Conservation (phyloP, 2,888 invertebrate genomes). For the Andrena chrysosceles region DNA sequence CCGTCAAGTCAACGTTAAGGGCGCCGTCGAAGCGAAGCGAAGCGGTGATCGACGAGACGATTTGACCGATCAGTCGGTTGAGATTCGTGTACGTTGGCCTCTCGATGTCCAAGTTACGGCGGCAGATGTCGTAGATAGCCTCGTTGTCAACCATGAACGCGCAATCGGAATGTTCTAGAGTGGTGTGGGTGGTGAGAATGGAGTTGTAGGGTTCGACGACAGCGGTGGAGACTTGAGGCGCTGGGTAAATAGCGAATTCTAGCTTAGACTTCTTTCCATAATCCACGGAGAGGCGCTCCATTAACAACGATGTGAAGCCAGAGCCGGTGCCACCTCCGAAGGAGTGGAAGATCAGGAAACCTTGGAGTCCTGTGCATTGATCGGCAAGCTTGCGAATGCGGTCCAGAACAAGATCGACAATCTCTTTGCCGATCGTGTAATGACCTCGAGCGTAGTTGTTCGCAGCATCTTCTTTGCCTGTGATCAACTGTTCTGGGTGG, state of each 20-base stretch:
- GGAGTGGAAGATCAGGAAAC: conserved; percentile 98
- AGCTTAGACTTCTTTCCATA: conserved; percentile 98
- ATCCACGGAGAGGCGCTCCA: conserved; percentile 98
- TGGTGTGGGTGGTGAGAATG: conserved; percentile 97
- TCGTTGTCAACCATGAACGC: conserved; percentile 98
- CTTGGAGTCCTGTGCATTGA: conserved; percentile 96
- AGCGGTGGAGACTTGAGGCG: conserved; percentile 96
- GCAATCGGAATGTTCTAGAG: conserved; percentile 94
- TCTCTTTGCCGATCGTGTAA: conserved; percentile 98
- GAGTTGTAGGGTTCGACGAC: conserved; percentile 99
- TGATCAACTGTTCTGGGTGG: conserved; percentile 98
- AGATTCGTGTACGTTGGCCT: conserved; percentile 99
- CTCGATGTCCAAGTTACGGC: conserved; percentile 97
- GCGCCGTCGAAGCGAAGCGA: conserved; percentile 96
- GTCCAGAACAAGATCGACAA: conserved; percentile 95
- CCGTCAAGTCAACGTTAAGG: conserved; percentile 94
- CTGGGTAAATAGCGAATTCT: conserved; percentile 95
- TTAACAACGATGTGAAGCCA: conserved; percentile 97
- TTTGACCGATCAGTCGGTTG: conserved; percentile 97
- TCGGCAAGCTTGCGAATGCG: conserved; percentile 95
- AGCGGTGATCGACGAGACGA: conserved; percentile 96
- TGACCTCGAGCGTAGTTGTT: conserved; percentile 99
- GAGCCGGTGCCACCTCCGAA: conserved; percentile 97
- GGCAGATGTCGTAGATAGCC: conserved; percentile 96
- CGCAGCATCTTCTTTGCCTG: conserved; percentile 98